Evolutionary conservation across 1,140 invertebrate genomes (phyloP), one percentile per base, ranked within the genome.

Genomic region (Vanessa atalanta): DNA sequence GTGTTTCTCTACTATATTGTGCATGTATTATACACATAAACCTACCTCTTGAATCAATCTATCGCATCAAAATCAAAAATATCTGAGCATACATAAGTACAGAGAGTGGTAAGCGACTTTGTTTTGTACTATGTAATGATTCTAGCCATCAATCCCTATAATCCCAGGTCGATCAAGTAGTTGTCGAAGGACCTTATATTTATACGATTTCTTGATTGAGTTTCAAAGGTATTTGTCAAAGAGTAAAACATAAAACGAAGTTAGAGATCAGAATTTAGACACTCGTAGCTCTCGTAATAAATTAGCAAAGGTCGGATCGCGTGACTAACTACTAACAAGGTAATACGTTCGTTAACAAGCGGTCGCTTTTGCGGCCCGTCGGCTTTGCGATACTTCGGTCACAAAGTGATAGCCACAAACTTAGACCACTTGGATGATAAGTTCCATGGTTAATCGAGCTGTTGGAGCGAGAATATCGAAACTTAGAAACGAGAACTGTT

Each of bases 271-370:
- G 12, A 68, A 60, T 61, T 23, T 67, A 60, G 72, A 47, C 72
- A 69, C 60, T 72, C 55, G 47, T 67, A 20, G 23, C 64, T 69
- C 47, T 61, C 71, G 76, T 75, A 73, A 78, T 79, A 73, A 81
- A 83, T 79, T 78, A 76, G 70, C 69, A 63, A 65, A 80, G 71
- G 75, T 55, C 57, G 43, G 73, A 78, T 86, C 75, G 80, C 84
- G 79, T 80, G 79, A 82, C 78, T 76, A 72, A 86, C 84, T 83
- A 69, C 65, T 79, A 80, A 79, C 79, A 70, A 76, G 73, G 77
- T 79, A 76, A 82, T 67, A 66, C 75, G 73, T 82, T 79, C 67
- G 65, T 72, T 80, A 80, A 80, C 77, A 75, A 79, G 79, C 66
- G 74, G 80, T 80, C 69, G 74, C 75, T 76, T 79, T 80, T 80